Conservation (phyloP, 2,113 vertebrate species). For the Diglossa brunneiventris region DNA sequence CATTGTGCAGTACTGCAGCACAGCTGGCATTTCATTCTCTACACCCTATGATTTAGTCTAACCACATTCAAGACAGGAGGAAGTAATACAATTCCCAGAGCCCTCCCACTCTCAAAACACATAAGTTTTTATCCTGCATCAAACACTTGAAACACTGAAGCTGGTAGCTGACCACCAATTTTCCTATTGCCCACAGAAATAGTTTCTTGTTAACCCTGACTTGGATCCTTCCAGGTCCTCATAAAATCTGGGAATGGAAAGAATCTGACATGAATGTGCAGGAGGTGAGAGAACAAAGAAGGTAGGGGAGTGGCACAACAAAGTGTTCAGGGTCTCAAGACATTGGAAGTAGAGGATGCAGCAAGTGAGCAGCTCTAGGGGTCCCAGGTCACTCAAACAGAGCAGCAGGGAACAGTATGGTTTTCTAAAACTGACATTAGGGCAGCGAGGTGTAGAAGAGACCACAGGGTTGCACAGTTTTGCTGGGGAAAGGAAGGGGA, state of each 20-base stretch:
- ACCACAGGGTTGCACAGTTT: neutral
- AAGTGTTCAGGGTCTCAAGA: neutral
- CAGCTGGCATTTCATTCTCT: slow-evolving; percentile 61
- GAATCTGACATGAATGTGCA: neutral
- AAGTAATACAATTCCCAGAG: slow-evolving; percentile 56
- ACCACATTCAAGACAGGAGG: slow-evolving; percentile 69
- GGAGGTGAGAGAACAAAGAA: neutral
- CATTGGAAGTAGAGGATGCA: neutral
- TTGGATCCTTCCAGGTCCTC: neutral
- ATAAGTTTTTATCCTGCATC: neutral
- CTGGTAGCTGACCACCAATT: neutral
- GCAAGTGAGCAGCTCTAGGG: neutral
- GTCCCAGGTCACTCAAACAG: accelerated
- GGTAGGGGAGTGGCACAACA: neutral
- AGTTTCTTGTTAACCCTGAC: neutral
- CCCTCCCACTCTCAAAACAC: slow-evolving; percentile 51
- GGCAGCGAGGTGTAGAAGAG: neutral
- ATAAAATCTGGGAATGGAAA: neutral
- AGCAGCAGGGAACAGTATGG: neutral
- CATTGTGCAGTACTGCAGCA: slow-evolving; percentile 6
- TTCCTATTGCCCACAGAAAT: neutral
- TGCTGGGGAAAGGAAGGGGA: neutral
- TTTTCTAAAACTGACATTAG: neutral
- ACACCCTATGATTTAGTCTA: slow-evolving; percentile 72
- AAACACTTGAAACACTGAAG: neutral